Conservation (phyloP, 1,140 invertebrate species). For the Rhyacophila brunnea region DNA sequence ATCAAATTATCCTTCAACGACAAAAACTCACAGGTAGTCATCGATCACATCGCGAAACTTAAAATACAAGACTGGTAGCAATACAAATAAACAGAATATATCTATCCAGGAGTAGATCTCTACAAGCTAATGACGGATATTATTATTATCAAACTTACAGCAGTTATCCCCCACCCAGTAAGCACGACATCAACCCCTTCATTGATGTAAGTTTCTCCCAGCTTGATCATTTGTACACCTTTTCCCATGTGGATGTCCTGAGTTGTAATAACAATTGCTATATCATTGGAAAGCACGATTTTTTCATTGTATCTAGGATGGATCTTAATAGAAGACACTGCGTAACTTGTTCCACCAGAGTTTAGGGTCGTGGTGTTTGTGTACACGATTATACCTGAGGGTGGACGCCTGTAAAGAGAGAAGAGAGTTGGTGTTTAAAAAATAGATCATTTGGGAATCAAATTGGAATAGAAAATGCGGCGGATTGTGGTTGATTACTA, state of each 20-base stretch:
- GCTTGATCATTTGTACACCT: neutral
- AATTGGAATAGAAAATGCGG: no score
- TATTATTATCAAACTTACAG: slow-evolving; percentile 37
- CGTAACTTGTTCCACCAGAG: slow-evolving; percentile 41
- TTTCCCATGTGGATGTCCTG: slow-evolving; percentile 8
- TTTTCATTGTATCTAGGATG: slow-evolving; percentile 46
- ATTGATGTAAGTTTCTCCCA: slow-evolving; percentile 9
- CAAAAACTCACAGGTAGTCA: no score
- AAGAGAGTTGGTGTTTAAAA: no score
- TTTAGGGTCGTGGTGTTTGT: slow-evolving; percentile 46
- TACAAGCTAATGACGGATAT: no score
- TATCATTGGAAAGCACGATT: slow-evolving; percentile 10
- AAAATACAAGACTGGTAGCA: no score
- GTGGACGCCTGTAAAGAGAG: no score
- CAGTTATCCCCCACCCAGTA: slow-evolving; percentile 57
- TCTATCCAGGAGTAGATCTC: no score
- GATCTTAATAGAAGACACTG: slow-evolving; percentile 33
- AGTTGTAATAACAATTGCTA: slow-evolving; percentile 10
- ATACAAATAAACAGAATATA: no score
- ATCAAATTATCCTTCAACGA: no score
- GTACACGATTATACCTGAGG: slow-evolving; percentile 38
- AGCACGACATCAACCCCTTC: slow-evolving; percentile 43
- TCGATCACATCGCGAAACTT: no score
- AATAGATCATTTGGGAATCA: no score
- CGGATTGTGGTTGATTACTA: no score